phyloP scores from a whole-genome alignment of 2,888 invertebrate species.

The Ferrisia virgata region DNA sequence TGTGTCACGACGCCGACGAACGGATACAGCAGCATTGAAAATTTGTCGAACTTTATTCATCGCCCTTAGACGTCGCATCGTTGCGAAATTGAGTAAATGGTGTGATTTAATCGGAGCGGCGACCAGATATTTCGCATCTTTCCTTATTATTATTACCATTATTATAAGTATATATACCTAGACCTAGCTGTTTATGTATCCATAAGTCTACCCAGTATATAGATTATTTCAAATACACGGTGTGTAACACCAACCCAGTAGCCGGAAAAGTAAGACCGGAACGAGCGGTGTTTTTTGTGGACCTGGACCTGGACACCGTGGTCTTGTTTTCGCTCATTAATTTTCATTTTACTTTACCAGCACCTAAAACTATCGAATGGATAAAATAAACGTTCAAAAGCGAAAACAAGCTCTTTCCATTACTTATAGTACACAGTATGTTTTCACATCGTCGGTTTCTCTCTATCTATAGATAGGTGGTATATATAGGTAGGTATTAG shows the following conservation, averaged over 20 bases:
- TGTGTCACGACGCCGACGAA: not conserved
- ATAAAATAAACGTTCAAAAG: conserved; percentile 15
- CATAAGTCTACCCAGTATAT: not conserved
- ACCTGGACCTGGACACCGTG: not conserved
- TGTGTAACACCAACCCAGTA: not conserved
- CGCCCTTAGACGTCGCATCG: no score
- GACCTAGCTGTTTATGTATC: no score
- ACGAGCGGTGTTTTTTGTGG: not conserved
- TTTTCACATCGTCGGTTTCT: not conserved
- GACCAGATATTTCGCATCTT: not conserved
- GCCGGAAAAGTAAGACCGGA: not conserved
- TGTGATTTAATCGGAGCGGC: not conserved
- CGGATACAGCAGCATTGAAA: not conserved
- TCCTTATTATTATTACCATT: no score
- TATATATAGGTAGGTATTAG: not conserved
- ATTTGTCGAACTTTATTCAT: not conserved
- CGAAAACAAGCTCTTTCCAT: conserved; percentile 24
- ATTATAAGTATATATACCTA: no score
- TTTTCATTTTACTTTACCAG: conserved; percentile 20
- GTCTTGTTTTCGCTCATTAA: conserved; percentile 18
- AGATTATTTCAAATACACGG: not conserved
- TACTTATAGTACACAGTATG: no score
- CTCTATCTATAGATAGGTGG: not conserved
- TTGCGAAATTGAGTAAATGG: conserved; percentile 19
- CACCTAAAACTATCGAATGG: not conserved